Evolutionary conservation across 2,113 vertebrate species (phyloP).

Genomic region (Crotalus viridis): DNA sequence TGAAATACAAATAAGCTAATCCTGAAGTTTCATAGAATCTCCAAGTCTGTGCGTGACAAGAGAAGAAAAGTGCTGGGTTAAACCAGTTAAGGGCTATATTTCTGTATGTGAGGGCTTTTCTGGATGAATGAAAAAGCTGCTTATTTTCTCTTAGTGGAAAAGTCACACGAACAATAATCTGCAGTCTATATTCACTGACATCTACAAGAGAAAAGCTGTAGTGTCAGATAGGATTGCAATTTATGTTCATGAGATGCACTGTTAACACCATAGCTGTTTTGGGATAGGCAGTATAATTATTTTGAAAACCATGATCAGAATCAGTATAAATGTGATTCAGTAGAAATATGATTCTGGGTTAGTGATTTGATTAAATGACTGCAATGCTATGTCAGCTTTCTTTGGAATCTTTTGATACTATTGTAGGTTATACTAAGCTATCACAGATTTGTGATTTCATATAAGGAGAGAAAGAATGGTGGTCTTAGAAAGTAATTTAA

Average conservation of each 20-base stretch:
- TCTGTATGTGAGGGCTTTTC: constrained; percentile 43
- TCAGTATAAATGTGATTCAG: background rate
- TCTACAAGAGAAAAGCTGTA: background rate
- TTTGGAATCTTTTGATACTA: background rate
- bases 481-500: background rate
- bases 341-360: background rate
- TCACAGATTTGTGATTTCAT: background rate
- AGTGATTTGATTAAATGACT: background rate
- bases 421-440: background rate
- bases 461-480: background rate
- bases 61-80: constrained; percentile 63
- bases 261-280: background rate
- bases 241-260: background rate
- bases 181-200: background rate
- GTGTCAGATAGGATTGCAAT: background rate
- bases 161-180: constrained; percentile 12
- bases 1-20: constrained; percentile 71
- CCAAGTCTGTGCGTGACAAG: constrained; percentile 71
- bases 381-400: background rate
- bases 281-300: background rate
- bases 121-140: constrained; percentile 20
- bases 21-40: constrained; percentile 63
- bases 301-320: background rate
- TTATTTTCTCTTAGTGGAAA: constrained; percentile 22
- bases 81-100: constrained; percentile 63